A percentile compares a stretch with the other conserved stretches of the same genome.
Evolutionary conservation across 1,140 invertebrate species (phyloP).

Genomic region (Drosophila nikananu): DNA sequence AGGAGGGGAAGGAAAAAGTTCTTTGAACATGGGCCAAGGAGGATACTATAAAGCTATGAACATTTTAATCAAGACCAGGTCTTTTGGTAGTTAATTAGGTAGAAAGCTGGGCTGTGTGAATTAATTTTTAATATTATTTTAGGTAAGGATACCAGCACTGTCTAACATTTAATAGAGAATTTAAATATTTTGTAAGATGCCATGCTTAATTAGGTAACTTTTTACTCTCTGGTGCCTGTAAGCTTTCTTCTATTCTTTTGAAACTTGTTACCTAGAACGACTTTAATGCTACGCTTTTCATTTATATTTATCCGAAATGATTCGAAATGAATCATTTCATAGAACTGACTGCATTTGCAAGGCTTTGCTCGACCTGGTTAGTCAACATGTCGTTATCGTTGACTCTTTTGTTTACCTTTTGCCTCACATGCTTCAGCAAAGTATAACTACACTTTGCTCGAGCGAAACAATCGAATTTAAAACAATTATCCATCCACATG

Average conservation of each 20-base stretch:
- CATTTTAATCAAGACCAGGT: constrained; percentile 10
- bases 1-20: neutral
- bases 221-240: neutral
- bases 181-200: neutral
- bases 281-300: neutral
- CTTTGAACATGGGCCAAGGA: constrained; percentile 1
- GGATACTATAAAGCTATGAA: constrained; percentile 15
- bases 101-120: neutral
- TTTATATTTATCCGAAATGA: neutral
- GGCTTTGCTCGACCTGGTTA: neutral
- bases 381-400: constrained; percentile 10
- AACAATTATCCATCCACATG: constrained; percentile 39
- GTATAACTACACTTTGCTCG: constrained; percentile 12
- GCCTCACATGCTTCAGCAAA: constrained; percentile 10
- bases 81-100: constrained; percentile 19
- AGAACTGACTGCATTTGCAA: neutral
- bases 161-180: neutral
- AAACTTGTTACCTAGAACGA: neutral
- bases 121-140: neutral
- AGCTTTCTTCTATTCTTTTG: neutral
- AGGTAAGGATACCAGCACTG: no score
- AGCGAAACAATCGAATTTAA: constrained; percentile 30
- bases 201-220: neutral
- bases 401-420: constrained; percentile 13
- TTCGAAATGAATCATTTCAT: constrained; percentile 6